Conservation (phyloP, 2,113 vertebrate species). For the Columbina picui region DNA sequence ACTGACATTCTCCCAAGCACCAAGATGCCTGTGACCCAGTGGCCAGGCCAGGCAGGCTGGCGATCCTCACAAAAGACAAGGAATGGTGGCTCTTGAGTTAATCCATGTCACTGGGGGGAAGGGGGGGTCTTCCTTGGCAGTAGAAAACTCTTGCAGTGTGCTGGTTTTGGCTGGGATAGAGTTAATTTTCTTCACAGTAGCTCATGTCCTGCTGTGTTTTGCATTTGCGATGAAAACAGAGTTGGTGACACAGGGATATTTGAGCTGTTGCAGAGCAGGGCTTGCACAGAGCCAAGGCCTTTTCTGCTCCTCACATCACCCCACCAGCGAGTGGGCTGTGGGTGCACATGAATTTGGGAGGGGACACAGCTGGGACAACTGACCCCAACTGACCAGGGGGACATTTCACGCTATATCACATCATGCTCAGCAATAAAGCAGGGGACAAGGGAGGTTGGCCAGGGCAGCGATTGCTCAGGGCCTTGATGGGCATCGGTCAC, state of each 20-base stretch:
- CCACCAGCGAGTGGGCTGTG: no score
- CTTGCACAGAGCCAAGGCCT: no score
- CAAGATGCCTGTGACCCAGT: background rate
- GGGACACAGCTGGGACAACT: no score
- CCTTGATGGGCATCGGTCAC: background rate
- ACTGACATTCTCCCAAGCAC: rapidly evolving
- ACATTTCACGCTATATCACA: no score
- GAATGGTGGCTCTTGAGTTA: background rate
- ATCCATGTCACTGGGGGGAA: background rate
- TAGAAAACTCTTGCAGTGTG: background rate
- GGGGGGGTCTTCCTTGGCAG: background rate
- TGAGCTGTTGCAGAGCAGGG: no score
- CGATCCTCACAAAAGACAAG: background rate
- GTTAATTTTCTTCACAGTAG: no score
- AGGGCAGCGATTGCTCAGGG: background rate
- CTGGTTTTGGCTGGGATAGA: background rate
- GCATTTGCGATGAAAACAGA: no score
- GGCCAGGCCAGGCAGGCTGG: background rate
- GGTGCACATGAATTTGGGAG: no score
- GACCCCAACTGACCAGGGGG: no score
- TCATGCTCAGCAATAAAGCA: background rate
- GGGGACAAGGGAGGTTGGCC: background rate
- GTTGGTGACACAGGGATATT: no score
- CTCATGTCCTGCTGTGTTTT: no score
- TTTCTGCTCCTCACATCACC: no score